Evolutionary conservation across 2,888 invertebrate genomes (phyloP).

Genomic region (Synanthedon myopaeformis): DNA sequence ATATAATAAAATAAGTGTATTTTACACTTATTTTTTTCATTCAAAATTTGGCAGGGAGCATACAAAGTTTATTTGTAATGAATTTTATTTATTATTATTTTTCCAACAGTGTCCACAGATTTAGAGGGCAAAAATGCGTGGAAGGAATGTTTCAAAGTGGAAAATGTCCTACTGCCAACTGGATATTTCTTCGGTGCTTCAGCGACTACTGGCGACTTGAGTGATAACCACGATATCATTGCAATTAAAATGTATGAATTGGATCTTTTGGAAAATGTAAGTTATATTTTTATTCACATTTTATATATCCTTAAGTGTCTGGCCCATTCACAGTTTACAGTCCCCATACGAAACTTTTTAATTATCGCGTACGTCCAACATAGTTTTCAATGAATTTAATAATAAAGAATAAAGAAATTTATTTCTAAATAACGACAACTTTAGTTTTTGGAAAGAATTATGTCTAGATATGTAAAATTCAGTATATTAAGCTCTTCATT

Average conservation of each 20-base stretch:
- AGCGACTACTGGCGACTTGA: slow-evolving; percentile 96
- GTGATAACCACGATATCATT: slow-evolving; percentile 96
- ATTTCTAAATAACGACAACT: no score
- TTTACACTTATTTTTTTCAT: not conserved
- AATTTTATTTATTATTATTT: not conserved
- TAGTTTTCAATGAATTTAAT: no score
- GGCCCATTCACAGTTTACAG: no score
- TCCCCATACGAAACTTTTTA: no score
- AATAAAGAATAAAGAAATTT: no score
- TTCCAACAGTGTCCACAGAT: slow-evolving; percentile 84
- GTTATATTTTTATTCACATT: slow-evolving; percentile 7
- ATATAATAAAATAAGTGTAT: no score
- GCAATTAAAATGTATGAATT: slow-evolving; percentile 93
- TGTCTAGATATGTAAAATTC: no score
- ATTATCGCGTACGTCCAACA: no score
- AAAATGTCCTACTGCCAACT: slow-evolving; percentile 91
- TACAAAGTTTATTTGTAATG: not conserved
- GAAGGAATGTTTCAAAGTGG: slow-evolving; percentile 92
- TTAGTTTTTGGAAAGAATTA: no score
- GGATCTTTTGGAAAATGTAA: slow-evolving; percentile 76
- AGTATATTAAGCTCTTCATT: no score
- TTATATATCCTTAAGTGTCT: no score
- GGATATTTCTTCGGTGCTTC: slow-evolving; percentile 95
- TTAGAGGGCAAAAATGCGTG: slow-evolving; percentile 92
- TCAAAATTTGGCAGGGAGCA: not conserved